A percentile compares a stretch with the other conserved stretches of the same genome.
Evolutionary conservation across 1,140 invertebrate species (phyloP).

Genomic region (Apis cerana): DNA sequence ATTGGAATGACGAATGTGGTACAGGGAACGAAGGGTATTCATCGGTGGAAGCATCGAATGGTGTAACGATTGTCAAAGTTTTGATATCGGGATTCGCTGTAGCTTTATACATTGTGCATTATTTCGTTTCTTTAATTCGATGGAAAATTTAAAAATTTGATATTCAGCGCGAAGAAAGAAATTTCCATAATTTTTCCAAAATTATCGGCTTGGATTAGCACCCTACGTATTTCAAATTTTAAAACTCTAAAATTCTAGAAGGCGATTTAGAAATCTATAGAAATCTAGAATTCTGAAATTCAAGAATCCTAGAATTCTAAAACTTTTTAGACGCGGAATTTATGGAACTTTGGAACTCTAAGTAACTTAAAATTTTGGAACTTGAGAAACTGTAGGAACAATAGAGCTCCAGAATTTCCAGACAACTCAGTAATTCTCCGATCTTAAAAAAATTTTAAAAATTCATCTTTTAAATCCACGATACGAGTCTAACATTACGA

Average conservation of each 20-base stretch:
- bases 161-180: too few relatives aligned
- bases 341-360: rapidly evolving
- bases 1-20: not conserved
- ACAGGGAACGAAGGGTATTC: not conserved
- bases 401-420: too few relatives aligned
- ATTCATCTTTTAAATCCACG: too few relatives aligned
- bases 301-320: not conserved
- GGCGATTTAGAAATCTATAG: too few relatives aligned
- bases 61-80: not conserved
- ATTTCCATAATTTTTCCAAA: too few relatives aligned
- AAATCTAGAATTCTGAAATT: too few relatives aligned
- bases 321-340: not conserved
- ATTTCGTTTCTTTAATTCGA: too few relatives aligned
- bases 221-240: too few relatives aligned
- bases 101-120: not conserved
- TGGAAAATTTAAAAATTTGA: not conserved
- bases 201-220: too few relatives aligned
- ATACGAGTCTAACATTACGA: too few relatives aligned
- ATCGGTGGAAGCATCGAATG: not conserved
- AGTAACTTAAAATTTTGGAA: not conserved
- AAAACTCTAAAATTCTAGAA: not conserved
- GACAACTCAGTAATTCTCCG: too few relatives aligned
- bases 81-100: not conserved
- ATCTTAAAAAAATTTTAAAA: too few relatives aligned
- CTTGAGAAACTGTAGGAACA: not conserved